A percentile compares a stretch with the other conserved stretches of the same genome.
Conservation (phyloP, 2,888 invertebrate genomes). For the Petrolisthes cinctipes region DNA sequence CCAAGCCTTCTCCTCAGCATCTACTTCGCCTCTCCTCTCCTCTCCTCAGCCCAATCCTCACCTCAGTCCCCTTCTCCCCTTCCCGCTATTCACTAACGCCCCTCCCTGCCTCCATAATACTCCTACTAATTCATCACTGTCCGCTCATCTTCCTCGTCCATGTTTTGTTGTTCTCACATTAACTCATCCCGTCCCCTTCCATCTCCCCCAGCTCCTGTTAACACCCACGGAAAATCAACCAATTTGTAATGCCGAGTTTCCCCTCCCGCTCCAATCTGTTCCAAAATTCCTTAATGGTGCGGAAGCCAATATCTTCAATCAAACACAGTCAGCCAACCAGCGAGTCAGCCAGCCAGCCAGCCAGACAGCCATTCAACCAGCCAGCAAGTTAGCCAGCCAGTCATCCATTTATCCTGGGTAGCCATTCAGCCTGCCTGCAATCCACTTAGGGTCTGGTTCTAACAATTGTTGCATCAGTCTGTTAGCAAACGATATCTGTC, state of each 20-base stretch:
- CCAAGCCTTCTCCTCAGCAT: neutral
- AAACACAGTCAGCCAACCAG: neutral
- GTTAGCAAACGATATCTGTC: too few relatives aligned
- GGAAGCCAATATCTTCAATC: conserved; percentile 53
- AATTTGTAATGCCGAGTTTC: conserved; percentile 34
- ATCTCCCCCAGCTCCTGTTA: conserved; percentile 23
- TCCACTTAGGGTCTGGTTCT: too few relatives aligned
- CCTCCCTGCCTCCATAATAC: neutral
- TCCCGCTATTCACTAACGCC: neutral
- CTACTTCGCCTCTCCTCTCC: neutral
- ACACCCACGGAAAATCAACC: conserved; percentile 39
- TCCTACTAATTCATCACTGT: neutral
- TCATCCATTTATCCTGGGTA: too few relatives aligned
- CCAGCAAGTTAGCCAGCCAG: neutral
- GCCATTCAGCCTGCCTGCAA: too few relatives aligned
- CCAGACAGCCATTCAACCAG: neutral
- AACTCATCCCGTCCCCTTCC: neutral
- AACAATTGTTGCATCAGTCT: too few relatives aligned
- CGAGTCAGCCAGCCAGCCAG: neutral
- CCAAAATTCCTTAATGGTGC: conserved; percentile 40
- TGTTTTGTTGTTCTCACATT: neutral
- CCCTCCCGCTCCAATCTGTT: conserved; percentile 38
- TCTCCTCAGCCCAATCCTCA: neutral
- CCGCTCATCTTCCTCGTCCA: neutral
- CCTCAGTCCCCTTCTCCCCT: neutral